Percentiles rank a stretch among this genome's conserved stretches.
phyloP scores from a whole-genome alignment of 35 echinoderm and acorn worm genomes.

The Eucidaris tribuloides region DNA sequence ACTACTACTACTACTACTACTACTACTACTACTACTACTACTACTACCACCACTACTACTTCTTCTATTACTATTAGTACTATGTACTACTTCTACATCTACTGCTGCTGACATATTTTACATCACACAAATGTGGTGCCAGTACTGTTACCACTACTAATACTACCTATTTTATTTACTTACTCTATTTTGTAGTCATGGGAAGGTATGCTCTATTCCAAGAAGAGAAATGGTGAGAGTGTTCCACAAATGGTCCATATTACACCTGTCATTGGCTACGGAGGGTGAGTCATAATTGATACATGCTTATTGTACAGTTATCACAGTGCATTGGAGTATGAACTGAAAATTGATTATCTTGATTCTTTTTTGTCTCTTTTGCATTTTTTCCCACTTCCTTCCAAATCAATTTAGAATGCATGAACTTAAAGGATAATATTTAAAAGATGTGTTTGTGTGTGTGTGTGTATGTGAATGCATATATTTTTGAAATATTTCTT shows the following conservation, averaged over 20 bases:
- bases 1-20: not conserved
- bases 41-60: not conserved
- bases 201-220: slow-evolving; percentile 90
- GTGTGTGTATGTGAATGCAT: too few relatives aligned
- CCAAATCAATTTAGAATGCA: too few relatives aligned
- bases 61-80: not conserved
- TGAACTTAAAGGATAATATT: too few relatives aligned
- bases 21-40: not conserved
- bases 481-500: too few relatives aligned
- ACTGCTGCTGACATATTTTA: too few relatives aligned
- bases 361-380: not conserved
- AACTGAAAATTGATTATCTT: not conserved
- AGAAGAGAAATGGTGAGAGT: slow-evolving; percentile 86
- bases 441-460: too few relatives aligned
- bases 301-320: not conserved
- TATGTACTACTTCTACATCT: too few relatives aligned
- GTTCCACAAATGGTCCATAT: slow-evolving; percentile 79
- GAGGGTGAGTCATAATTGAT: slow-evolving; percentile 76
- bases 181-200: slow-evolving; percentile 68
- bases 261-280: slow-evolving; percentile 74
- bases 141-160: not conserved
- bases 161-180: too few relatives aligned
- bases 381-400: not conserved
- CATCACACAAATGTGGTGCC: too few relatives aligned
- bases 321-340: not conserved